These are phyloP conservation scores for Drosophila niveifrons DNA, from an alignment of 2,888 invertebrate genomes.

Conservation along the genomic window DNA sequence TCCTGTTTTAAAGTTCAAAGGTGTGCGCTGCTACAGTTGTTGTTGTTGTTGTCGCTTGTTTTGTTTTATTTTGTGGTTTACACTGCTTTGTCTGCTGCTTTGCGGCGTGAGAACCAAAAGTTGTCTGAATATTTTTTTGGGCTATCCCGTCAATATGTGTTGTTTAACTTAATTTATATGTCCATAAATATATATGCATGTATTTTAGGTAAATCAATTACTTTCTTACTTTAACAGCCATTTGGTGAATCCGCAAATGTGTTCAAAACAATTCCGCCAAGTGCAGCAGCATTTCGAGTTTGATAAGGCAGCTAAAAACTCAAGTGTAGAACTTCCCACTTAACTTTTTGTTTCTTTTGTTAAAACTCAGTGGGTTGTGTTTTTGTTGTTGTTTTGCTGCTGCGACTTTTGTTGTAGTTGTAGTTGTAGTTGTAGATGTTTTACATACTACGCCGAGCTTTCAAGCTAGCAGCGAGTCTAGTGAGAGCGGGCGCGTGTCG, in stretches of 20 bases:
- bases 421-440: constrained; percentile 12
- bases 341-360: constrained; percentile 14
- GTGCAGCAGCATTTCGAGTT: constrained; percentile 57
- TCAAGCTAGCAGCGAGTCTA: constrained; percentile 32
- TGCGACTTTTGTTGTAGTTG: background rate
- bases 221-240: constrained; percentile 72
- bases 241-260: constrained; percentile 70
- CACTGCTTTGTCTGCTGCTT: background rate
- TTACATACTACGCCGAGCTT: constrained; percentile 64
- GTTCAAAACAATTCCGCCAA: constrained; percentile 53
- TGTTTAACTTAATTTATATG: constrained; percentile 40
- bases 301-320: constrained; percentile 8
- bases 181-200: constrained; percentile 32
- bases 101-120: constrained; percentile 71
- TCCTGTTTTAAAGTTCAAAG: constrained; percentile 80
- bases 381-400: constrained; percentile 12
- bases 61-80: constrained; percentile 19
- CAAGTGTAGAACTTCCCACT: constrained; percentile 44
- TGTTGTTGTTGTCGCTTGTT: constrained; percentile 3
- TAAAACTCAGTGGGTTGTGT: constrained; percentile 1
- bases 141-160: constrained; percentile 15
- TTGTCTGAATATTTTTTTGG: background rate
- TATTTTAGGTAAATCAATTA: constrained; percentile 12
- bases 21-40: constrained; percentile 37
- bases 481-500: constrained; percentile 17